Evolutionary conservation across 2,888 invertebrate genomes (phyloP).

Genomic region (Mesopsocus fuscifrons): DNA sequence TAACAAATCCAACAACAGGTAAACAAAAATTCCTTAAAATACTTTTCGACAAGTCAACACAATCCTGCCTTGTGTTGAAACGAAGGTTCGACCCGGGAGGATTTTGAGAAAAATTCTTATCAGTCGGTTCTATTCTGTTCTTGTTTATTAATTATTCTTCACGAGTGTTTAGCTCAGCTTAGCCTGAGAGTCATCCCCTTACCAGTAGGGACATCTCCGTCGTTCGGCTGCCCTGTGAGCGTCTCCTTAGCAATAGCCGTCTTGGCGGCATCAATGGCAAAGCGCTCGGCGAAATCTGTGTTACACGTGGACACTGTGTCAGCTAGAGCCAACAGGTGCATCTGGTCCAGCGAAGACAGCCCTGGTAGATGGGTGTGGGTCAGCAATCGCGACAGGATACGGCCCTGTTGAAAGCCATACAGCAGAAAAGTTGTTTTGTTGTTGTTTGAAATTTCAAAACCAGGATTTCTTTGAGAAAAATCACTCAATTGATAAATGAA

Average conservation of each 20-base stretch:
- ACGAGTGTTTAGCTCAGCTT: too few relatives aligned
- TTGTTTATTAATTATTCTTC: too few relatives aligned
- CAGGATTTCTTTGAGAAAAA: constrained; percentile 11
- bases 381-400: constrained; percentile 68
- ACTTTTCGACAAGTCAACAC: not conserved
- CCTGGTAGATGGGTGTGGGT: constrained; percentile 93
- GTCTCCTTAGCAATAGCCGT: constrained; percentile 45
- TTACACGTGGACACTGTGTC: constrained; percentile 94
- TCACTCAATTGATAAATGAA: constrained; percentile 6
- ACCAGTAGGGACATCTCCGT: constrained; percentile 34
- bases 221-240: constrained; percentile 32
- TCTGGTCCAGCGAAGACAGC: constrained; percentile 90
- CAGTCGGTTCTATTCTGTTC: too few relatives aligned
- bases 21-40: constrained; percentile 3
- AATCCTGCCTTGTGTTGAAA: too few relatives aligned
- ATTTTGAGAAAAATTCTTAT: too few relatives aligned
- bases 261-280: constrained; percentile 49
- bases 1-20: too few relatives aligned
- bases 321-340: constrained; percentile 96
- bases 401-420: too few relatives aligned
- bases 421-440: constrained; percentile 12
- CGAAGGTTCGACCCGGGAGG: too few relatives aligned
- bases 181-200: too few relatives aligned
- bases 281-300: constrained; percentile 67
- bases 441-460: constrained; percentile 6